phyloP scores from a whole-genome alignment of 2,113 vertebrate genomes.

The Ranitomeya variabilis region DNA sequence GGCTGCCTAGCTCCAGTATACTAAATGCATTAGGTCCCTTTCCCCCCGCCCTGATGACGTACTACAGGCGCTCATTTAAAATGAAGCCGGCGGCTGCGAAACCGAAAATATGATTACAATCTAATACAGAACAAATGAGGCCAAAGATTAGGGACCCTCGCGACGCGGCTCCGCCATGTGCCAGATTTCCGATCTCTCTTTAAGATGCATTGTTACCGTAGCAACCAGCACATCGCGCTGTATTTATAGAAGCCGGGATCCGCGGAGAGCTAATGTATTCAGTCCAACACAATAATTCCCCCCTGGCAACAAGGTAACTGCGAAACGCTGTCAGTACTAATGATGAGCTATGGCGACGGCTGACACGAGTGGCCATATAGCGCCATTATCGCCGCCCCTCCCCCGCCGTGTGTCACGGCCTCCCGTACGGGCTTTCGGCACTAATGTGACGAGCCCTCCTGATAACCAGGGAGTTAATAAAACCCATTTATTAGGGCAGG shows the following conservation, averaged over 20 bases:
- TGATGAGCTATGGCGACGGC: slow-evolving; percentile 2
- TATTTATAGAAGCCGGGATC: slow-evolving; percentile 36
- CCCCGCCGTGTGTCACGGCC: background rate
- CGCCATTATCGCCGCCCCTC: slow-evolving; percentile 23
- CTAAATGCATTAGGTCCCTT: background rate
- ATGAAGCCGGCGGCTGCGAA: background rate
- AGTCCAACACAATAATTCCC: slow-evolving; percentile 58
- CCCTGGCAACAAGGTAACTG: slow-evolving; percentile 55
- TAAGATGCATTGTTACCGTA: slow-evolving; percentile 60
- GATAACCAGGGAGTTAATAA: slow-evolving; percentile 10
- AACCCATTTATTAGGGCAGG: slow-evolving; percentile 1
- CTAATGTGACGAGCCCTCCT: background rate
- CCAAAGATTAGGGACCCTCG: slow-evolving; percentile 48
- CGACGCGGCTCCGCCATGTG: background rate
- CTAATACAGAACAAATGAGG: slow-evolving; percentile 29
- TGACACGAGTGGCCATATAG: slow-evolving; percentile 7
- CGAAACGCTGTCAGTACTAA: slow-evolving; percentile 32
- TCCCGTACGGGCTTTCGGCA: background rate
- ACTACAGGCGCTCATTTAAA: slow-evolving; percentile 13
- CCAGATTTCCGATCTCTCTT: slow-evolving; percentile 63
- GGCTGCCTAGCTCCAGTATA: background rate
- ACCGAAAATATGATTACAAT: slow-evolving; percentile 26
- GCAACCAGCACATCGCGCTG: slow-evolving; percentile 59
- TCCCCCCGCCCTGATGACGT: slow-evolving; percentile 20
- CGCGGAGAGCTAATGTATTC: slow-evolving; percentile 42